Percentiles rank a stretch among this genome's conserved stretches.
Conservation (phyloP, 1,140 invertebrate species). For the Nixonia krombeini region DNA sequence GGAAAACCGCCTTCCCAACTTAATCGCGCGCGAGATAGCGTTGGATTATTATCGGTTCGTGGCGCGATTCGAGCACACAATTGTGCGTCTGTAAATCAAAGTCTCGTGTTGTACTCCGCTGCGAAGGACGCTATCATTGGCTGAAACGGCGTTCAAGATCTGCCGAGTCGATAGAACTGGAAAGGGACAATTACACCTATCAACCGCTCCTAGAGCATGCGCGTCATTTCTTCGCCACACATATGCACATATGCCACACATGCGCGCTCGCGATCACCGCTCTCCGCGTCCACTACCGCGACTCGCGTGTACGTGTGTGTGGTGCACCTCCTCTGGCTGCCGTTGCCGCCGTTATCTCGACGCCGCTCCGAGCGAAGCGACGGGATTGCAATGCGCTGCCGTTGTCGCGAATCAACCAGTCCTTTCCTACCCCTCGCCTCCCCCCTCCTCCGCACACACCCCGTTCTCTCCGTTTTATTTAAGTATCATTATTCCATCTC, state of each 20-base stretch:
- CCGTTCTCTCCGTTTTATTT: conserved; percentile 2
- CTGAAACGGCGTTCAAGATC: conserved; percentile 36
- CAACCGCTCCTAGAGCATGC: conserved; percentile 24
- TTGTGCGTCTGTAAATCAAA: conserved; percentile 42
- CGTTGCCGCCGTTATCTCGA: conserved; percentile 7
- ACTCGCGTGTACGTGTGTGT: background rate
- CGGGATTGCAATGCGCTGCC: conserved; percentile 6
- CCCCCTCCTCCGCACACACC: background rate
- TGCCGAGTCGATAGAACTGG: conserved; percentile 32
- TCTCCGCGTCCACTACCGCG: too few relatives aligned
- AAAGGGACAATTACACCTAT: conserved; percentile 50
- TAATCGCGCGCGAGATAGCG: conserved; percentile 5
- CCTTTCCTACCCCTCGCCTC: background rate
- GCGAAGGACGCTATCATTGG: conserved; percentile 18
- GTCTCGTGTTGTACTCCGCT: conserved; percentile 13
- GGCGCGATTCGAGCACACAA: conserved; percentile 21
- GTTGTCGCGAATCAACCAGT: conserved; percentile 7
- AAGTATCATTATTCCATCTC: background rate
- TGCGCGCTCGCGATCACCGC: too few relatives aligned
- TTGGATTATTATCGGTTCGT: conserved; percentile 33
- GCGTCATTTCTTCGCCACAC: conserved; percentile 14
- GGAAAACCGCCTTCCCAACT: background rate
- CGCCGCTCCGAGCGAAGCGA: conserved; percentile 3
- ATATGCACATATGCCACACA: background rate
- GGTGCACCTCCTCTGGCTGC: background rate